phyloP scores from a whole-genome alignment of 2,113 vertebrate genomes.

The Hemichromis elongatus region DNA sequence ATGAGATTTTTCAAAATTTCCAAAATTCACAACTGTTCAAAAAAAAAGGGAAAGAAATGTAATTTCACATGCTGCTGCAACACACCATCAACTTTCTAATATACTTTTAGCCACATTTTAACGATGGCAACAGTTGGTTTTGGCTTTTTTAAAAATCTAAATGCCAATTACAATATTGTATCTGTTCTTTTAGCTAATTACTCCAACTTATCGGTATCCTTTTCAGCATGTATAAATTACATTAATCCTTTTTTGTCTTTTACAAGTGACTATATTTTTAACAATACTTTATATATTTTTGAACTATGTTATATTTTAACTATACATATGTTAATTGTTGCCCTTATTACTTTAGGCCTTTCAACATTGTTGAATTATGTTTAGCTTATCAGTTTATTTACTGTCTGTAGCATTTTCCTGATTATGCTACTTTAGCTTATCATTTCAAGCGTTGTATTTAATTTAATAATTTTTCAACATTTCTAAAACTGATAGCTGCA shows the following conservation, averaged over 20 bases:
- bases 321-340: not conserved
- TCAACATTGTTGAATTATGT: not conserved
- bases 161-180: not conserved
- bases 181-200: not conserved
- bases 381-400: not conserved
- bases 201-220: not conserved
- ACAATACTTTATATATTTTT: not conserved
- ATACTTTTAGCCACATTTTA: not conserved
- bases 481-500: not conserved
- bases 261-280: not conserved
- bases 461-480: not conserved
- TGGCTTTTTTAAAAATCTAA: not conserved
- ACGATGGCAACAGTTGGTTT: not conserved
- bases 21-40: not conserved
- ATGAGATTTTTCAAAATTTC: not conserved
- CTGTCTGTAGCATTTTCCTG: not conserved
- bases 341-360: not conserved
- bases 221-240: not conserved
- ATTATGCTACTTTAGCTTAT: not conserved
- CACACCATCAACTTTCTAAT: too few species aligned
- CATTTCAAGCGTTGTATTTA: not conserved
- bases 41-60: not conserved
- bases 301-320: not conserved
- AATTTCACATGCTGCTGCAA: not conserved
- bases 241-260: not conserved